phyloP scores from a whole-genome alignment of 2,113 vertebrate genomes.

The Herpetotheres cachinnans region DNA sequence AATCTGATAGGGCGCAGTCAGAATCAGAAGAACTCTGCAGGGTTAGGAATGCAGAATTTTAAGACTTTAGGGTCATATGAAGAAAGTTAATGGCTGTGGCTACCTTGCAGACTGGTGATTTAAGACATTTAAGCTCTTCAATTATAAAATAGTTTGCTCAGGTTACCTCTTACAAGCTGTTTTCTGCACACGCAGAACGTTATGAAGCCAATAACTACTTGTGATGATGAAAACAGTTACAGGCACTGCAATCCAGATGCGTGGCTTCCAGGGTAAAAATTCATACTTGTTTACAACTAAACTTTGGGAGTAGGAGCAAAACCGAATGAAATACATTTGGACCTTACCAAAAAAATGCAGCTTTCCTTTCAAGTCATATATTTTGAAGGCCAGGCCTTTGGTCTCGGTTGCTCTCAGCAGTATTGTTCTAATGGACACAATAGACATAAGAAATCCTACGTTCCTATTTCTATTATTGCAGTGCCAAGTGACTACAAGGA shows the following conservation, averaged over 20 bases:
- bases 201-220: not conserved
- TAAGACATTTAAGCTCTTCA: not conserved
- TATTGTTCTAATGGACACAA: slow-evolving; percentile 51
- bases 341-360: slow-evolving; percentile 30
- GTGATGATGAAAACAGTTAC: not conserved
- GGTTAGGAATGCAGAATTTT: not conserved
- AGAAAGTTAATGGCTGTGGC: not conserved
- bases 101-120: not conserved
- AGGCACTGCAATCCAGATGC: slow-evolving; percentile 42
- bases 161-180: not conserved
- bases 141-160: not conserved
- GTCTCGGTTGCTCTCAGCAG: slow-evolving; percentile 22
- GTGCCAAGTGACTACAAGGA: slow-evolving; percentile 32
- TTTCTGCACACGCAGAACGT: not conserved
- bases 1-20: not conserved
- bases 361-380: slow-evolving; percentile 33
- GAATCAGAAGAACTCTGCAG: not conserved
- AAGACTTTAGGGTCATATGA: not conserved
- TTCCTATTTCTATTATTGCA: slow-evolving; percentile 1
- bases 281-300: slow-evolving; percentile 36
- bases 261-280: slow-evolving; percentile 11
- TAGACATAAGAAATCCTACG: slow-evolving; percentile 23
- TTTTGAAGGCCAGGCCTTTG: slow-evolving; percentile 47
- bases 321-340: slow-evolving; percentile 44
- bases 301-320: not conserved